Percentiles rank a stretch among this genome's conserved stretches.
These are phyloP conservation scores for Tipula lateralis DNA, from an alignment of 2,888 invertebrate species.

Conservation along the genomic window DNA sequence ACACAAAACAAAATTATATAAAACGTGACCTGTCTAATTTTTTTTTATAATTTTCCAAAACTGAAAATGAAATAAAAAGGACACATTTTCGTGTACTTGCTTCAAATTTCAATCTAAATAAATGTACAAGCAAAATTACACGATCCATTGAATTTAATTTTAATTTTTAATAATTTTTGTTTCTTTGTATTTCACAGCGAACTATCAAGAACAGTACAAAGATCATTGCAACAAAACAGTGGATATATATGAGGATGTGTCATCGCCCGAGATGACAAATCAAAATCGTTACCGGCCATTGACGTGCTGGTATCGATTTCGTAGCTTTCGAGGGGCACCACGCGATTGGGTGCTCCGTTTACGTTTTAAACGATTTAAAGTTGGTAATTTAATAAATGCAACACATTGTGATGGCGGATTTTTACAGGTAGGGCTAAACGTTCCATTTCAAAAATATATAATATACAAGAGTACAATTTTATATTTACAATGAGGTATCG, in stretches of 20 bases:
- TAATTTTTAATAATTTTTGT: too few relatives aligned
- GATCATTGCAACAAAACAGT: constrained; percentile 93
- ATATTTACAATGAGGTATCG: too few relatives aligned
- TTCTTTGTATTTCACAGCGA: constrained; percentile 13
- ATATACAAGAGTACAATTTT: background rate
- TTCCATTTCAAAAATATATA: background rate
- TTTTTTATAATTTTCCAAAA: background rate
- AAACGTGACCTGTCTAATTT: background rate
- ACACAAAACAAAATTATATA: background rate
- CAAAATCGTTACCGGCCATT: constrained; percentile 79
- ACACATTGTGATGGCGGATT: constrained; percentile 84
- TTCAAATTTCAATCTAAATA: background rate
- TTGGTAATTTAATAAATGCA: constrained; percentile 78
- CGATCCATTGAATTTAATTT: background rate
- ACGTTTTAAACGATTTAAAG: constrained; percentile 89
- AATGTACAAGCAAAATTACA: background rate
- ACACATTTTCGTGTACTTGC: background rate
- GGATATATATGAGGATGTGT: constrained; percentile 87
- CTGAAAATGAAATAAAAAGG: background rate
- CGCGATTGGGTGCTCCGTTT: constrained; percentile 86
- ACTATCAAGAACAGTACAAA: constrained; percentile 48
- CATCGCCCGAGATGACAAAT: constrained; percentile 77
- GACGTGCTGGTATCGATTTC: constrained; percentile 86
- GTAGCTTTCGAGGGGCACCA: constrained; percentile 79
- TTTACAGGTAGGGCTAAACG: constrained; percentile 66